phyloP scores from a whole-genome alignment of 2,113 vertebrate species.

The Pyrgilauda ruficollis region DNA sequence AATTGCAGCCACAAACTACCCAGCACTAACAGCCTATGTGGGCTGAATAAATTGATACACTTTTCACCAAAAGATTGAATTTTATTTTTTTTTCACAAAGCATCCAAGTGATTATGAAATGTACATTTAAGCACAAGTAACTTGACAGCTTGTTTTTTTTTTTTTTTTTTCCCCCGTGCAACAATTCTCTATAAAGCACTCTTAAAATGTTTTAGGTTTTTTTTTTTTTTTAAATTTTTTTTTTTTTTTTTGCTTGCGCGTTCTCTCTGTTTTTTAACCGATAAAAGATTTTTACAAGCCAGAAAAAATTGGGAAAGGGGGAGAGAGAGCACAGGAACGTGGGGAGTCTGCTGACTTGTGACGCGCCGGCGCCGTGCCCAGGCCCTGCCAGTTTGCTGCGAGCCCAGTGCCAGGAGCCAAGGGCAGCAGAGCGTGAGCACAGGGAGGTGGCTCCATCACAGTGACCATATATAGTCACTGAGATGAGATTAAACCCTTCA shows the following conservation, averaged over 20 bases:
- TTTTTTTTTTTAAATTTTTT: too few species aligned
- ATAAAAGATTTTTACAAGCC: background rate
- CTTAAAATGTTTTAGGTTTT: background rate
- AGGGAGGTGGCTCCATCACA: slow-evolving; percentile 52
- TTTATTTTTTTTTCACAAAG: background rate
- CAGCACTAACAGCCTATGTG: background rate
- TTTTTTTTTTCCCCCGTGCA: rapidly evolving
- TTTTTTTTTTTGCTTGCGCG: rapidly evolving
- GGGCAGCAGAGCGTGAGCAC: slow-evolving; percentile 34
- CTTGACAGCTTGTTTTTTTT: background rate
- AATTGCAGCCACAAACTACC: background rate
- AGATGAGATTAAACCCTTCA: slow-evolving; percentile 11
- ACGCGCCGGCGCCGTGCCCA: slow-evolving; percentile 32
- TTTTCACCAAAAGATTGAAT: background rate
- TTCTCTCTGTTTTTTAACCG: background rate
- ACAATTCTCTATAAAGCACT: background rate
- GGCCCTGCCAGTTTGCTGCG: slow-evolving; percentile 19
- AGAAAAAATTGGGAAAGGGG: background rate
- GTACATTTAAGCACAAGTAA: background rate
- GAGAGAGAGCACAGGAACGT: background rate
- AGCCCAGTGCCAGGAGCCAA: slow-evolving; percentile 47
- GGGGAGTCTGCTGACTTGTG: slow-evolving; percentile 35
- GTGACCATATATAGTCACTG: slow-evolving; percentile 75
- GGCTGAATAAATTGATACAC: background rate
- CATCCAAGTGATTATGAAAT: background rate